These are phyloP conservation scores for Trissolcus brochymenae DNA, from an alignment of 2,888 invertebrate species.

Conservation along the genomic window DNA sequence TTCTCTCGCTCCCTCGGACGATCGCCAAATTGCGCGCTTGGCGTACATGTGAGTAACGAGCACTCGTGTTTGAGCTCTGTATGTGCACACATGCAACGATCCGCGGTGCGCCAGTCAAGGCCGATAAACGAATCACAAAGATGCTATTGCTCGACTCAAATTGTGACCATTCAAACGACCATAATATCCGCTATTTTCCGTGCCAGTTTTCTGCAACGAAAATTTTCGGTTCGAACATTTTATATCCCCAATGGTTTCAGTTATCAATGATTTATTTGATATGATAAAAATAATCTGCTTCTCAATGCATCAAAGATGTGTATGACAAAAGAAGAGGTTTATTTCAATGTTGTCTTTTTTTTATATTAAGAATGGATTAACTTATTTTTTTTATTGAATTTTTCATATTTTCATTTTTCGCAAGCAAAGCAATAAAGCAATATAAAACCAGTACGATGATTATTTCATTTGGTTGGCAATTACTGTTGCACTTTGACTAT, in stretches of 20 bases:
- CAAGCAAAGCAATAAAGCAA: no score
- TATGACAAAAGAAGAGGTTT: no score
- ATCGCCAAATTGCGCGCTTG: conserved; percentile 67
- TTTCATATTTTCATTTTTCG: no score
- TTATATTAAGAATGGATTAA: no score
- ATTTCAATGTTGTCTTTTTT: no score
- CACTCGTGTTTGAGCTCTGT: conserved; percentile 13
- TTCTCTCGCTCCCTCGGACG: conserved; percentile 52
- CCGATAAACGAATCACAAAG: conserved; percentile 66
- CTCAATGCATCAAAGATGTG: no score
- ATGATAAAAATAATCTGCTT: no score
- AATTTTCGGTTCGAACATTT: background rate
- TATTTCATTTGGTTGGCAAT: no score
- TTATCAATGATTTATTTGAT: conserved; percentile 3
- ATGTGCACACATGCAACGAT: conserved; percentile 29
- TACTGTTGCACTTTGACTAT: no score
- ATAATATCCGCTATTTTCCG: conserved; percentile 27
- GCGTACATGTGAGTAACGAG: conserved; percentile 10
- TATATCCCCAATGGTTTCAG: background rate
- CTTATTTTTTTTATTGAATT: no score
- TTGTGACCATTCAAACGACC: conserved; percentile 47
- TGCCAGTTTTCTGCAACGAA: conserved; percentile 1
- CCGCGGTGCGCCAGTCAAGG: conserved; percentile 55
- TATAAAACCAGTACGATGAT: no score
- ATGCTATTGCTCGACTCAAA: conserved; percentile 48